These are phyloP conservation scores for Octomys mimax DNA, from an alignment of 2,797 vertebrate species.

Conservation along the genomic window DNA sequence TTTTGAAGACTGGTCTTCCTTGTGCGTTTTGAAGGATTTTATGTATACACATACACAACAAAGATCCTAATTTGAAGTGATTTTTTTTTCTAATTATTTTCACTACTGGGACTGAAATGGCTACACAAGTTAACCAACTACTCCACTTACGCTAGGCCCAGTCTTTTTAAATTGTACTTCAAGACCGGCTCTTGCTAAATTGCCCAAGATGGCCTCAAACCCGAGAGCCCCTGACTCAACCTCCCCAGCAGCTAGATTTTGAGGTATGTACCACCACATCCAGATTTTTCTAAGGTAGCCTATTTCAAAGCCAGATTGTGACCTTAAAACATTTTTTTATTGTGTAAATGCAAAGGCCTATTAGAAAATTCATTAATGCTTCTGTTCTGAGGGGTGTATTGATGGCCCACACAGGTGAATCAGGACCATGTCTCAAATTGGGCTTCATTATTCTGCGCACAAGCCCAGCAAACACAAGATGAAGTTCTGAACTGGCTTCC, in stretches of 20 bases:
- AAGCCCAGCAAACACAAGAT: neutral
- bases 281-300: neutral
- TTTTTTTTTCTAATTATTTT: neutral
- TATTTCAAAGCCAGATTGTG: neutral
- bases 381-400: neutral
- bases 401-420: neutral
- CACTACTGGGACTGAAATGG: neutral
- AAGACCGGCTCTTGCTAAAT: neutral
- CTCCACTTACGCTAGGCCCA: neutral
- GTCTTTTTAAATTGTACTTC: neutral
- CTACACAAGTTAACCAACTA: neutral
- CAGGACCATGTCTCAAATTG: neutral
- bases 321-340: neutral
- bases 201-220: neutral
- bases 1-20: neutral
- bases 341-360: neutral
- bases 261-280: neutral
- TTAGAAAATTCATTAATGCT: neutral
- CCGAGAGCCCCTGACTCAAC: neutral
- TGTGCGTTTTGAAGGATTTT: neutral
- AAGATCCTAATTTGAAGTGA: neutral
- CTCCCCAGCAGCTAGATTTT: neutral
- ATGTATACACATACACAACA: neutral
- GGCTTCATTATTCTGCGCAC: neutral
- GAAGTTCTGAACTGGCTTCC: neutral